Conservation (phyloP, 1,140 invertebrate genomes). For the Eupristina koningsbergeri region DNA sequence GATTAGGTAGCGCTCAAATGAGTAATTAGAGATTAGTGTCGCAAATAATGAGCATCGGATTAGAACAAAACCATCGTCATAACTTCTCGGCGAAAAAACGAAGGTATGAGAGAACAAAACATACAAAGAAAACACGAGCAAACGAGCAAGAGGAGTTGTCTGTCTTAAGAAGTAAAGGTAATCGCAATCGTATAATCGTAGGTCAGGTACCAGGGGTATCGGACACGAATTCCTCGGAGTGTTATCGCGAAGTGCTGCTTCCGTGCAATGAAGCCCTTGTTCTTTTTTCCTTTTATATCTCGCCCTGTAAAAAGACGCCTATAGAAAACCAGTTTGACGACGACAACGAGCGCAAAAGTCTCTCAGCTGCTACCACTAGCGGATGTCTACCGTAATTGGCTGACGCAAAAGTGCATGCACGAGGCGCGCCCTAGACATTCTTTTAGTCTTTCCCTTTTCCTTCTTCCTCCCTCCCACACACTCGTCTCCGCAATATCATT, state of each 20-base stretch:
- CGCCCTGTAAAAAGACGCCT: slow-evolving; percentile 40
- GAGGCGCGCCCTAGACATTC: slow-evolving; percentile 12
- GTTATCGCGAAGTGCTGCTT: slow-evolving; percentile 54
- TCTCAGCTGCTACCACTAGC: slow-evolving; percentile 29
- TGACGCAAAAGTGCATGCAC: slow-evolving; percentile 51
- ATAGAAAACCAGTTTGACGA: slow-evolving; percentile 67
- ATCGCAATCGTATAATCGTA: slow-evolving; percentile 42
- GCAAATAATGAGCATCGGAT: background rate
- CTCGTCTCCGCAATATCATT: background rate
- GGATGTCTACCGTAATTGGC: slow-evolving; percentile 44
- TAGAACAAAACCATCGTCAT: background rate
- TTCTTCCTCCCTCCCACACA: background rate
- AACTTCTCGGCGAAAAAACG: background rate
- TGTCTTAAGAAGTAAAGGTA: background rate
- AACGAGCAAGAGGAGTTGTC: background rate
- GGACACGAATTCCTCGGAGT: slow-evolving; percentile 35
- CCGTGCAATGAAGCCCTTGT: slow-evolving; percentile 53
- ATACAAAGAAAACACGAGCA: background rate
- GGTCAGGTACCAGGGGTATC: slow-evolving; percentile 24
- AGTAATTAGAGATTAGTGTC: slow-evolving; percentile 15
- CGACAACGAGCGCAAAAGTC: slow-evolving; percentile 50
- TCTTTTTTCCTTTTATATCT: slow-evolving; percentile 25
- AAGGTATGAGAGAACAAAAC: background rate
- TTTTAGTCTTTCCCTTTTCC: background rate
- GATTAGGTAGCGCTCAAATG: background rate